These are phyloP conservation scores for Apaloderma vittatum DNA, from an alignment of 2,113 vertebrate species.

Conservation along the genomic window DNA sequence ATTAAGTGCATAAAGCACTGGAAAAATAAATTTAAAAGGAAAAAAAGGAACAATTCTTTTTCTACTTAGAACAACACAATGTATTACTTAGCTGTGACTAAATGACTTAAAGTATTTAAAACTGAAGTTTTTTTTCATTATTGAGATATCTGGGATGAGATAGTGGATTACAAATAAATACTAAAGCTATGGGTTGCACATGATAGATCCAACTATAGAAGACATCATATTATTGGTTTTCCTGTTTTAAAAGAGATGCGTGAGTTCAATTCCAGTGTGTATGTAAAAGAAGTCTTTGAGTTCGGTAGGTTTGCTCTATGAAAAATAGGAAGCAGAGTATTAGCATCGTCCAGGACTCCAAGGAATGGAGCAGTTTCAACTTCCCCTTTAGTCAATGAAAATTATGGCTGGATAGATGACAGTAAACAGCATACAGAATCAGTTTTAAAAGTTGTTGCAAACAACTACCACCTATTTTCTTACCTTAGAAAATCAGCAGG, in stretches of 20 bases:
- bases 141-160: neutral
- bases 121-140: neutral
- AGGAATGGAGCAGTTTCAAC: neutral
- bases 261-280: neutral
- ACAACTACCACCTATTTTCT: neutral
- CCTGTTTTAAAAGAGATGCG: neutral
- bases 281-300: neutral
- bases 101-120: neutral
- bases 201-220: neutral
- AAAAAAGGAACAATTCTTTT: neutral
- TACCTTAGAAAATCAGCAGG: neutral
- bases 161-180: neutral
- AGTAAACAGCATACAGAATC: neutral
- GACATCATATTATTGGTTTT: neutral
- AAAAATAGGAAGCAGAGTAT: neutral
- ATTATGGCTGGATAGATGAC: neutral
- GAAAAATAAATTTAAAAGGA: slow-evolving; percentile 13
- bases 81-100: neutral
- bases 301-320: neutral
- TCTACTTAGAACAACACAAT: neutral
- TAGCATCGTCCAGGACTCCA: neutral
- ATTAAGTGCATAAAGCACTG: neutral
- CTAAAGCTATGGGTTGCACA: neutral
- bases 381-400: neutral
- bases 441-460: neutral